Evolutionary conservation across 2,888 invertebrate genomes (phyloP).

Genomic region (Spilosoma lubricipeda): DNA sequence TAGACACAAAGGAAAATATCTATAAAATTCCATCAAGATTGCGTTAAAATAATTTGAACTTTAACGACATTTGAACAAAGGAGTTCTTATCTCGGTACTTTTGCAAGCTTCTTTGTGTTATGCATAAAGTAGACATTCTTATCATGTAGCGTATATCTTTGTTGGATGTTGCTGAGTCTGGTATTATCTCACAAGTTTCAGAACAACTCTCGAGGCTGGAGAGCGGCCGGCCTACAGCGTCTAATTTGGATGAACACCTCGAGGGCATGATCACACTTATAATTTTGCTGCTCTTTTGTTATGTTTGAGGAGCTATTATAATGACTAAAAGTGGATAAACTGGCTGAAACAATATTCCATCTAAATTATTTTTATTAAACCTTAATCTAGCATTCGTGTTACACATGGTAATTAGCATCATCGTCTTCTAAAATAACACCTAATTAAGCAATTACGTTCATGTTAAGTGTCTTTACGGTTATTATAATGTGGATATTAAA

Average conservation of each 20-base stretch:
- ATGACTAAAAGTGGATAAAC: background rate
- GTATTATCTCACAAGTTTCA: background rate
- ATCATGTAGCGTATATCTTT: background rate
- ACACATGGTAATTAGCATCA: background rate
- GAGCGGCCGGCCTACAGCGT: background rate
- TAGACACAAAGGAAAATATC: background rate
- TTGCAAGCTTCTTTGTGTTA: background rate
- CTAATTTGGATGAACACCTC: background rate
- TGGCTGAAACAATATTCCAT: background rate
- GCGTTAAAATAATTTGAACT: background rate
- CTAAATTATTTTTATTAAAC: background rate
- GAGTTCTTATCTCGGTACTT: background rate
- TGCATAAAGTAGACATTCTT: background rate
- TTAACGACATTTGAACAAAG: background rate
- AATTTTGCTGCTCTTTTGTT: background rate
- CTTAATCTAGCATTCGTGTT: too few species aligned
- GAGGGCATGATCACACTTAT: background rate
- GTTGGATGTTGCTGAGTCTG: constrained; percentile 10
- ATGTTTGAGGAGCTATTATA: background rate
- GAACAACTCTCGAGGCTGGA: constrained; percentile 5
- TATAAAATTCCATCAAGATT: background rate
- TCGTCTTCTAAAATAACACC: background rate
- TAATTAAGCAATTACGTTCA: background rate
- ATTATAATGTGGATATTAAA: background rate
- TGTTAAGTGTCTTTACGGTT: background rate